phyloP scores from a whole-genome alignment of 2,888 invertebrate genomes.

The Lasius platythorax region DNA sequence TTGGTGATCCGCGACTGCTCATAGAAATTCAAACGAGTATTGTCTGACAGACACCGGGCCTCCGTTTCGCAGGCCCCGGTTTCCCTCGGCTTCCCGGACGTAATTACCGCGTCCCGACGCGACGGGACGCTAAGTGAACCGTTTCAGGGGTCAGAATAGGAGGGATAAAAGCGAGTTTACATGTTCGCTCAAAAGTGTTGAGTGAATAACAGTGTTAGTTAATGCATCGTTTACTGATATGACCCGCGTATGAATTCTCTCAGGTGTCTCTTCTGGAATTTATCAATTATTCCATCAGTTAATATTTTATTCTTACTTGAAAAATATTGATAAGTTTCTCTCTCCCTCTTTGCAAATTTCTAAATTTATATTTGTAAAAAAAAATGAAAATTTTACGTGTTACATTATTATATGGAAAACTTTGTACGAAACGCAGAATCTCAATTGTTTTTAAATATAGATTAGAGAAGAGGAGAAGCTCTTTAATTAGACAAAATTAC shows the following conservation, averaged over 20 bases:
- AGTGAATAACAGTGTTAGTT: slow-evolving; percentile 26
- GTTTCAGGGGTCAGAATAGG: slow-evolving; percentile 46
- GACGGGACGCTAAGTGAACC: slow-evolving; percentile 60
- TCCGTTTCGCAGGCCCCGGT: slow-evolving; percentile 56
- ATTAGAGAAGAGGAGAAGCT: not conserved
- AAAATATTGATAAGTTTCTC: not conserved
- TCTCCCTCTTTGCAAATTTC: not conserved
- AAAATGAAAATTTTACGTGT: too few relatives aligned
- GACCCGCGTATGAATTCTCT: not conserved
- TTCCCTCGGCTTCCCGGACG: slow-evolving; percentile 66
- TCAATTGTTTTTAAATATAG: not conserved
- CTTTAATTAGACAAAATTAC: not conserved
- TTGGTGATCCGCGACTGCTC: slow-evolving; percentile 57
- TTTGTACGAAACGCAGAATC: not conserved
- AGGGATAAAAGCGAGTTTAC: slow-evolving; percentile 34
- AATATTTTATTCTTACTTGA: not conserved
- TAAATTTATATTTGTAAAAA: not conserved
- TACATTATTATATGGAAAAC: not conserved
- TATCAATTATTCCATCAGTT: not conserved
- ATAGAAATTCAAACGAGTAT: slow-evolving; percentile 70
- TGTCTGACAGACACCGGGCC: slow-evolving; percentile 40
- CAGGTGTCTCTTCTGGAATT: not conserved
- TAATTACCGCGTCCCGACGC: slow-evolving; percentile 66
- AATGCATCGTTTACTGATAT: not conserved
- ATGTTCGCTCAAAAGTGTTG: slow-evolving; percentile 47